A percentile compares a stretch with the other conserved stretches of the same genome.
Evolutionary conservation across 2,888 invertebrate species (phyloP).

Genomic region (Xanthia icteritia): DNA sequence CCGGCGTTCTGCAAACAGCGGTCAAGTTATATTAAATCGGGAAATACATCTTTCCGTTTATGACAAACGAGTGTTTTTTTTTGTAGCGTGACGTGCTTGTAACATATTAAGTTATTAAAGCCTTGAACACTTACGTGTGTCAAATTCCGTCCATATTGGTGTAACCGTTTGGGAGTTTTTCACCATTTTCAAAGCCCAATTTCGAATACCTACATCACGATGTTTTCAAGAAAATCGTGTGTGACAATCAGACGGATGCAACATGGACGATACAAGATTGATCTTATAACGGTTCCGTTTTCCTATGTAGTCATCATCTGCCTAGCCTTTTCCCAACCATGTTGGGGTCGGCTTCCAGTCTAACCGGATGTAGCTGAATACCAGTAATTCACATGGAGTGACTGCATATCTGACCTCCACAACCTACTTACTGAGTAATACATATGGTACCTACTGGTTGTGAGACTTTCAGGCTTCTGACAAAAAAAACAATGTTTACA

Average conservation of each 20-base stretch:
- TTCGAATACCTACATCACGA: neutral
- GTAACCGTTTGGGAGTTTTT: neutral
- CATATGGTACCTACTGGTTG: neutral
- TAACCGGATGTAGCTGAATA: neutral
- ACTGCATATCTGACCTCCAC: neutral
- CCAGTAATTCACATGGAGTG: neutral
- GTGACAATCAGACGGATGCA: neutral
- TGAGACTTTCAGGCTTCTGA: neutral
- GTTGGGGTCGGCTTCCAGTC: too few relatives aligned
- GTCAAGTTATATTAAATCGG: constrained; percentile 59
- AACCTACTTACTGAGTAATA: neutral
- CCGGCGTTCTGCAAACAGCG: constrained; percentile 36
- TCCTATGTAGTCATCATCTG: neutral
- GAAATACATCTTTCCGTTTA: constrained; percentile 51
- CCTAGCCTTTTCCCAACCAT: neutral
- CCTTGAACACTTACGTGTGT: neutral
- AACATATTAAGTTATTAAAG: constrained; percentile 33
- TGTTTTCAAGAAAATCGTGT: neutral
- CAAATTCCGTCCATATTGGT: constrained; percentile 20
- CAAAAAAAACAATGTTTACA: neutral
- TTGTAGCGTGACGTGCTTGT: constrained; percentile 28
- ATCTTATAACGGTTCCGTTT: neutral
- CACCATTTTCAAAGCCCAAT: too few relatives aligned
- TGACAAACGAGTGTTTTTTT: constrained; percentile 44
- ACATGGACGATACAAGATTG: neutral